Conservation (phyloP, 2,113 vertebrate genomes). For the Nesoenas mayeri region DNA sequence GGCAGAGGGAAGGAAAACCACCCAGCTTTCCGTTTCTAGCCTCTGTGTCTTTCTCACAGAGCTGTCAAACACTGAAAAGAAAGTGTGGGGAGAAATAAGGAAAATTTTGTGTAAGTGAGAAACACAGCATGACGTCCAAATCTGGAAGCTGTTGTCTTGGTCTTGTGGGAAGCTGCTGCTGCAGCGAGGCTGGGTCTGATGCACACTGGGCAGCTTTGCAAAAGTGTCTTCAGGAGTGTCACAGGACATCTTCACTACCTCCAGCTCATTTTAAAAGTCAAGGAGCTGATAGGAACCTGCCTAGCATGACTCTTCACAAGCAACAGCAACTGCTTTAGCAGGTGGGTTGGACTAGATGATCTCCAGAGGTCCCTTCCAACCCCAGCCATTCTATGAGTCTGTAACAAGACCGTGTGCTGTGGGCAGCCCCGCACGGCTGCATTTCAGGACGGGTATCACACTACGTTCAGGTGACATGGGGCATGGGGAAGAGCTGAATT, state of each 20-base stretch:
- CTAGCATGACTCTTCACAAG: not conserved
- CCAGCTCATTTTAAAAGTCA: not conserved
- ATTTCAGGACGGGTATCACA: not conserved
- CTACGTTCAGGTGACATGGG: not conserved
- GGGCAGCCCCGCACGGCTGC: not conserved
- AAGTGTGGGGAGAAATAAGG: not conserved
- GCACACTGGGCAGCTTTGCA: not conserved
- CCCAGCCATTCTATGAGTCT: too few species aligned
- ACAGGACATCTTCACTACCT: not conserved
- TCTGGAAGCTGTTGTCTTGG: not conserved
- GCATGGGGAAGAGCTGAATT: not conserved
- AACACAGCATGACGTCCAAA: fast-evolving
- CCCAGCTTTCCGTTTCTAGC: not conserved
- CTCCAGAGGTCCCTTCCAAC: too few species aligned
- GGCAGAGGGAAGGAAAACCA: not conserved
- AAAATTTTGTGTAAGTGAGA: not conserved
- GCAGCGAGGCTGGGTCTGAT: not conserved
- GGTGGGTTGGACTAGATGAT: too few species aligned
- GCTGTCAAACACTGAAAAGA: not conserved
- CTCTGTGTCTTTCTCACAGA: not conserved
- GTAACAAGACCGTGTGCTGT: fast-evolving
- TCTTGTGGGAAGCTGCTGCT: not conserved
- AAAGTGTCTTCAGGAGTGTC: not conserved
- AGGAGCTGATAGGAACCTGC: not conserved
- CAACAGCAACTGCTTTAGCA: not conserved